These are phyloP conservation scores for Drosophila tropicalis DNA, from an alignment of 1,140 invertebrate species.

Conservation along the genomic window DNA sequence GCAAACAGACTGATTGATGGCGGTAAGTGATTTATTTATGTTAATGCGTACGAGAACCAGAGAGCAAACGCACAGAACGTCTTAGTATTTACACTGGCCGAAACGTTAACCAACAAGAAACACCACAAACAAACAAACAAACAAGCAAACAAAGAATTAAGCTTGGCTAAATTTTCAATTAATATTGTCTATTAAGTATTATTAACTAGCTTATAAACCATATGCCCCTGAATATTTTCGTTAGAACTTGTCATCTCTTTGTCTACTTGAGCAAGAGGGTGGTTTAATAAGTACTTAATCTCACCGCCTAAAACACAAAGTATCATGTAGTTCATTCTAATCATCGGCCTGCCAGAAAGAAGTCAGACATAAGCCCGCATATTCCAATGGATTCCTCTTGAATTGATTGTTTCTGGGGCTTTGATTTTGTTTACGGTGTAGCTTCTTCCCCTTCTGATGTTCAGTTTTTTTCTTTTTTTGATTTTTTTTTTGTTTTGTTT, in stretches of 20 bases:
- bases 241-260: too few species aligned
- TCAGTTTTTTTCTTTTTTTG: not conserved
- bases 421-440: conserved; percentile 11
- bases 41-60: conserved; percentile 53
- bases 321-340: too few species aligned
- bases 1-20: conserved; percentile 79
- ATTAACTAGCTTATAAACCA: too few species aligned
- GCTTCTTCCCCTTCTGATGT: too few species aligned
- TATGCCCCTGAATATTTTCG: too few species aligned
- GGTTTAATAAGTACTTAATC: too few species aligned
- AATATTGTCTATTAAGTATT: not conserved
- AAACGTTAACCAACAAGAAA: conserved; percentile 6
- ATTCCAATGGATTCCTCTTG: too few species aligned
- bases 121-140: not conserved
- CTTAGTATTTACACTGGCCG: not conserved
- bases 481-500: not conserved
- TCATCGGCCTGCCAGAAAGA: too few species aligned
- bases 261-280: too few species aligned
- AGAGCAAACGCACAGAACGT: conserved; percentile 11
- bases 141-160: not conserved
- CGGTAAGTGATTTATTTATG: conserved; percentile 78
- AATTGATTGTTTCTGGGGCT: not conserved
- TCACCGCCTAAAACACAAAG: too few species aligned
- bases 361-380: too few species aligned
- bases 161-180: not conserved